phyloP scores from a whole-genome alignment of 2,888 invertebrate species.

The Keiferia lycopersicella region DNA sequence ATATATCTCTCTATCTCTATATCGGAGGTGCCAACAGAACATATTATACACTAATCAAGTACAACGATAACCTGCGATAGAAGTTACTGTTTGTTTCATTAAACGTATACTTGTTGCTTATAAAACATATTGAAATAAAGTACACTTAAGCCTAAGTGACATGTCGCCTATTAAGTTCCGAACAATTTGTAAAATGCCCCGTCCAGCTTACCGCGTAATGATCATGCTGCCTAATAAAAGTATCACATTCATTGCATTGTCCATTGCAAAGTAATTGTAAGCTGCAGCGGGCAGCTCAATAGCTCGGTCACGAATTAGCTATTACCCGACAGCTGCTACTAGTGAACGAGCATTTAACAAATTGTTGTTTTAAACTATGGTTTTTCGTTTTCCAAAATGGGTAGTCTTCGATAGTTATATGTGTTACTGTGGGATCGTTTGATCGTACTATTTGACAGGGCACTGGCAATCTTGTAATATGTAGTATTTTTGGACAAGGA shows the following conservation, averaged over 20 bases:
- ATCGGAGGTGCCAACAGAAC: too few relatives aligned
- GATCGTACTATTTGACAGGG: background rate
- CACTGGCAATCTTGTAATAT: too few relatives aligned
- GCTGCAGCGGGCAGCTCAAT: conserved; percentile 20
- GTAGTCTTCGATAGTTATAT: too few relatives aligned
- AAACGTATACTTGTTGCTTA: too few relatives aligned
- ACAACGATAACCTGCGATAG: too few relatives aligned
- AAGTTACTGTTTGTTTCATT: too few relatives aligned
- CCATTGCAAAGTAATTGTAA: conserved; percentile 4
- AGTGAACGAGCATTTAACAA: conserved; percentile 9
- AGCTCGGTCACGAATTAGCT: conserved; percentile 30
- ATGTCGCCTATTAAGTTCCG: background rate
- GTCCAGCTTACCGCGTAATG: background rate
- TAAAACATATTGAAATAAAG: too few relatives aligned
- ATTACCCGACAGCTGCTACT: conserved; percentile 23
- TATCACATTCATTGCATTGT: conserved; percentile 26
- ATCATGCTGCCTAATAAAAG: conserved; percentile 5
- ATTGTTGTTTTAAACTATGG: background rate
- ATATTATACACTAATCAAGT: too few relatives aligned
- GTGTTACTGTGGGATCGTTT: too few relatives aligned
- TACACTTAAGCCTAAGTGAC: background rate
- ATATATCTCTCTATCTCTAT: background rate
- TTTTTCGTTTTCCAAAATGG: background rate
- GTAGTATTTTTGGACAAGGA: too few relatives aligned
- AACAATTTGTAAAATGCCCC: conserved; percentile 1